These are phyloP conservation scores for Falco rusticolus DNA, from an alignment of 2,797 vertebrate species.

Conservation along the genomic window DNA sequence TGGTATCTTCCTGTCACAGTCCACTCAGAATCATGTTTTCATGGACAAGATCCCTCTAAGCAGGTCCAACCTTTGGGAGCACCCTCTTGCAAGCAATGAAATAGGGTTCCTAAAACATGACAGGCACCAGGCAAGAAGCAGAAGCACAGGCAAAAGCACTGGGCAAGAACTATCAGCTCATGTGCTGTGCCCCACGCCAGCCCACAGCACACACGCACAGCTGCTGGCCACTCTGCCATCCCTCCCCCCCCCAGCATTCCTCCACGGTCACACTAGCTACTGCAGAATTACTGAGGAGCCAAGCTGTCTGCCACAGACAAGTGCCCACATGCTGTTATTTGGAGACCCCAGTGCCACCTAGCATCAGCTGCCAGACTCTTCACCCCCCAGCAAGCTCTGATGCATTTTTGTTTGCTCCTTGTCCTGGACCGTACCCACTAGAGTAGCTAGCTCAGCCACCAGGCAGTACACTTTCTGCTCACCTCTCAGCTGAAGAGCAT, in stretches of 20 bases:
- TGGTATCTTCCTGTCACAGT: not conserved
- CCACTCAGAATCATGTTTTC: not conserved
- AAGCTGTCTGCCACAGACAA: constrained; percentile 35
- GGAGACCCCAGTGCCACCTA: not conserved
- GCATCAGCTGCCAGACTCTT: constrained; percentile 3
- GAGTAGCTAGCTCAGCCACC: not conserved
- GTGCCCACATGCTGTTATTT: constrained; percentile 27
- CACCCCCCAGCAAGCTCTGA: not conserved
- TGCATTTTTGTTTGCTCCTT: not conserved
- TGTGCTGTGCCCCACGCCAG: not conserved
- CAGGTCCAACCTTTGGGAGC: not conserved
- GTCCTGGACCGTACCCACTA: not conserved
- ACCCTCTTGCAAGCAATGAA: not conserved
- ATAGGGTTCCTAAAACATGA: not conserved
- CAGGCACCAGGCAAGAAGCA: not conserved
- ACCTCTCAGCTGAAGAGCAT: not conserved
- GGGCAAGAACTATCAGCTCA: not conserved
- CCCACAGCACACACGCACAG: not conserved
- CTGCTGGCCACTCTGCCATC: not conserved
- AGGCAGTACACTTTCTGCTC: not conserved
- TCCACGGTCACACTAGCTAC: constrained; percentile 41
- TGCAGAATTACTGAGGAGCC: constrained; percentile 61
- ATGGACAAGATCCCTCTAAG: not conserved
- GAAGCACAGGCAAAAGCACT: not conserved
- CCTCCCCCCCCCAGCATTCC: not conserved